Conservation (phyloP, 2,113 vertebrate species). For the Montifringilla adamsi region DNA sequence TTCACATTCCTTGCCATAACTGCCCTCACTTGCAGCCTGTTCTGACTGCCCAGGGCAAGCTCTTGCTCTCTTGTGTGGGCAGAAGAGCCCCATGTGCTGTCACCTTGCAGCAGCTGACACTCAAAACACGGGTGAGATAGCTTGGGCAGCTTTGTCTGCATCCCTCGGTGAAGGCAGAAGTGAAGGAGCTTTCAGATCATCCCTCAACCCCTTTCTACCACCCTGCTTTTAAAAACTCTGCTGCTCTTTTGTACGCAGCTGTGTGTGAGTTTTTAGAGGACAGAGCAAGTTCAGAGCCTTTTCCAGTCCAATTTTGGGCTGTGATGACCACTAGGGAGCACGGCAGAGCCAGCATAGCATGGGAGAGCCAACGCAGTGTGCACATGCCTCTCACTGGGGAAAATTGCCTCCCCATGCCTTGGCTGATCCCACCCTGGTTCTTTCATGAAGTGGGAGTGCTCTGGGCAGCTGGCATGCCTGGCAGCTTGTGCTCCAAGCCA, state of each 20-base stretch:
- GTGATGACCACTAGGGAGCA: conserved; percentile 63
- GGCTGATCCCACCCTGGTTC: not conserved
- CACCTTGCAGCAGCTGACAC: not conserved
- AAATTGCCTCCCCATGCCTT: not conserved
- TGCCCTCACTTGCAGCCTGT: not conserved
- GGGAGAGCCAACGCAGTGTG: not conserved
- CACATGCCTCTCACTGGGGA: not conserved
- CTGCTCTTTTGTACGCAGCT: not conserved
- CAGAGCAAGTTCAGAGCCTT: not conserved
- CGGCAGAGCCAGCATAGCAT: conserved; percentile 27
- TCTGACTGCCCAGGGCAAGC: not conserved
- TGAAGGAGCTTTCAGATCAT: not conserved
- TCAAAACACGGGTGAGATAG: not conserved
- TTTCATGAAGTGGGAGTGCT: conserved; percentile 23
- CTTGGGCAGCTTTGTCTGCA: not conserved
- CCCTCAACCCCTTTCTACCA: not conserved
- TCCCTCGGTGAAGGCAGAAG: not conserved
- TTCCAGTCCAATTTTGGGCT: not conserved
- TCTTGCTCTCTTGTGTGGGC: not conserved
- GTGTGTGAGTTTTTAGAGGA: not conserved
- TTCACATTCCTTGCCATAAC: not conserved
- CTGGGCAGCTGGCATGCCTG: conserved; percentile 34
- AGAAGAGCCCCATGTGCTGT: not conserved
- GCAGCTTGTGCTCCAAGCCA: conserved; percentile 25
- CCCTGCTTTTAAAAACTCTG: not conserved